Evolutionary conservation across 2,888 invertebrate species (phyloP), one percentile per base, ranked within the genome.

Genomic region (Stenodera caucasica): DNA sequence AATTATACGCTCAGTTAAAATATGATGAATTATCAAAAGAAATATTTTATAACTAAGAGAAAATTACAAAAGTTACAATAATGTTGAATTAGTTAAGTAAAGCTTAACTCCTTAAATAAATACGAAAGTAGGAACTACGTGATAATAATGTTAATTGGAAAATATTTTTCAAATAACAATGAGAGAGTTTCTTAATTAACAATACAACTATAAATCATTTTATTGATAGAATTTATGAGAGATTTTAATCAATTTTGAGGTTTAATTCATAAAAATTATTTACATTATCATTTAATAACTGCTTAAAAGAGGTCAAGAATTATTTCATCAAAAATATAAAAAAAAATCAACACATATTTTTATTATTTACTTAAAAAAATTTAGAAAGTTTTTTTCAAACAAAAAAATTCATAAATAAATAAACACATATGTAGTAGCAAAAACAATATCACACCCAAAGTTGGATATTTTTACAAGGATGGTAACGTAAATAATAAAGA

Each of bases 321-420:
- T 45, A 45, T 45, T 45, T 45, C 45, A 45, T 45, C 18, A 37
- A 40, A 11, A 45, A 18, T 3, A 26, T 7, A 26, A 26, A 26
- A 3, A 26, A 5, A 3, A 26, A 5, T 5, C 26, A 26, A 26
- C 26, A 26, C 26, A 26, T 3, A 3, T 7, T 45, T 18, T 45
- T 45, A 12, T 45, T 21, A 5, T 18, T 21, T 18, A 40, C 2
- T 21, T 21, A 11, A 11, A 12, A 3, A 45, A 2, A 21, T 45
- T 45, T 45, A 45, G 45, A 45, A 45, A 45, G 45, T 45, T 45
- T 45, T 45, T 3, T 21, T n/a, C n/a, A n/a, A n/a, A n/a, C n/a
- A 45, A 45, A 32, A 32, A 32, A 21, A 45, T n/a, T n/a, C 15
- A 35, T 18, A 7, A 45, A 45, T 21, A 45, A 7, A 15, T n/a